phyloP scores from a whole-genome alignment of 2,888 invertebrate species.

The Drosophila mayaguana region DNA sequence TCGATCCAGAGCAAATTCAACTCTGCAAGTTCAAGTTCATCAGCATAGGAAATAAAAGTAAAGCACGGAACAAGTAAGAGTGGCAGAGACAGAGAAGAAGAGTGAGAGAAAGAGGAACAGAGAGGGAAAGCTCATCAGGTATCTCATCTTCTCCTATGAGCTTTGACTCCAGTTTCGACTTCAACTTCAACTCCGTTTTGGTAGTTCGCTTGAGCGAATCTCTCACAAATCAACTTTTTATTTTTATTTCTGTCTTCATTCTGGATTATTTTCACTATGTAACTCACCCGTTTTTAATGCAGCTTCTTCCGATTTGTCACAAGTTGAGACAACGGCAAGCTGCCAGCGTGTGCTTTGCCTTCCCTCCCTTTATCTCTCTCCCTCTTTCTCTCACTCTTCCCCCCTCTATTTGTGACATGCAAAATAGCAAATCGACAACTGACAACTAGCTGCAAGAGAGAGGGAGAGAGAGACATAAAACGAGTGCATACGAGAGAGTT shows the following conservation, averaged over 20 bases:
- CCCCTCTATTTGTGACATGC: constrained; percentile 14
- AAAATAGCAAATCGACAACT: constrained; percentile 30
- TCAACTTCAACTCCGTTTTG: not conserved
- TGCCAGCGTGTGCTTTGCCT: not conserved
- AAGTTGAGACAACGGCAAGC: constrained; percentile 29
- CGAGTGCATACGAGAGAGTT: not conserved
- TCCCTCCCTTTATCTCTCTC: not conserved
- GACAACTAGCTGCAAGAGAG: not conserved
- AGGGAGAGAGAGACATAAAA: not conserved
- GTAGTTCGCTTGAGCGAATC: constrained; percentile 5
- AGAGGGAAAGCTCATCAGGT: constrained; percentile 30
- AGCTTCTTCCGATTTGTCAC: constrained; percentile 66
- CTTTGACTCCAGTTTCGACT: constrained; percentile 28
- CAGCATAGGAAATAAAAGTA: not conserved
- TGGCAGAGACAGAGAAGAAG: not conserved
- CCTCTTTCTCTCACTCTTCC: not conserved
- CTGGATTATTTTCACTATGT: constrained; percentile 57
- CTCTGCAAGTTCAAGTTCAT: constrained; percentile 27
- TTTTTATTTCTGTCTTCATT: constrained; percentile 52
- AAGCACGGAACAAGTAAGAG: too few relatives aligned
- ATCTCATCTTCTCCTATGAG: constrained; percentile 56
- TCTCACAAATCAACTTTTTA: constrained; percentile 53
- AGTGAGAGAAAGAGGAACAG: not conserved
- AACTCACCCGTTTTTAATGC: not conserved
- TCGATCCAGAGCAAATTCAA: not conserved